These are phyloP conservation scores for Drosophila melanica DNA, from an alignment of 1,140 invertebrate species.

Conservation along the genomic window DNA sequence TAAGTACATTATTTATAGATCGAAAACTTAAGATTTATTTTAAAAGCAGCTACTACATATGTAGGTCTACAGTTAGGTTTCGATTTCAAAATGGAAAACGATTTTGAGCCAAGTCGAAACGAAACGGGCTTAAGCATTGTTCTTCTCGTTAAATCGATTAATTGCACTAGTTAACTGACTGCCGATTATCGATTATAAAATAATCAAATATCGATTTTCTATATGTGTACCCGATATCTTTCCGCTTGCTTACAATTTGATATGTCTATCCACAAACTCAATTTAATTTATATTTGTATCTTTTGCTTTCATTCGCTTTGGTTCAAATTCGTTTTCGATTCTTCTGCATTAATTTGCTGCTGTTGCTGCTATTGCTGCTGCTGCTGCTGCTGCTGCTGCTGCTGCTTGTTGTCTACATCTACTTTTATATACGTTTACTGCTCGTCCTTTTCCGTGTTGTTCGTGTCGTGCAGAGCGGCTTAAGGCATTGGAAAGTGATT, in stretches of 20 bases:
- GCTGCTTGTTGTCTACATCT: not conserved
- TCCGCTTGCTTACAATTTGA: not conserved
- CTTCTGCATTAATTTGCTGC: not conserved
- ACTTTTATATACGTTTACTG: not conserved
- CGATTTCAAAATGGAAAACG: not conserved
- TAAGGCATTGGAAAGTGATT: constrained; percentile 83
- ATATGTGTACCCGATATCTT: not conserved
- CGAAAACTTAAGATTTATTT: constrained; percentile 7
- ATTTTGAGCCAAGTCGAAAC: not conserved
- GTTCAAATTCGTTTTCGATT: constrained; percentile 15
- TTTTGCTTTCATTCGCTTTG: not conserved
- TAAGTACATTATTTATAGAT: not conserved
- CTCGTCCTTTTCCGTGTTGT: constrained; percentile 1
- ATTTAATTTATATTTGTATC: not conserved
- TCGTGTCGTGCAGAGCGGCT: constrained; percentile 25
- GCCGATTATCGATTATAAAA: not conserved
- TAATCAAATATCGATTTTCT: too few relatives aligned
- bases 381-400: not conserved
- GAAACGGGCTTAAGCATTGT: not conserved
- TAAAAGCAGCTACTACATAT: constrained; percentile 22
- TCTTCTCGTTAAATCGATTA: not conserved
- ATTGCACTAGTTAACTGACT: not conserved
- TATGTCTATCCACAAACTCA: constrained; percentile 2
- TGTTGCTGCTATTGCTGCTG: not conserved
- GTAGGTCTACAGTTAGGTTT: constrained; percentile 15